Conservation (phyloP, 2,113 vertebrate genomes). For the Athene noctua region DNA sequence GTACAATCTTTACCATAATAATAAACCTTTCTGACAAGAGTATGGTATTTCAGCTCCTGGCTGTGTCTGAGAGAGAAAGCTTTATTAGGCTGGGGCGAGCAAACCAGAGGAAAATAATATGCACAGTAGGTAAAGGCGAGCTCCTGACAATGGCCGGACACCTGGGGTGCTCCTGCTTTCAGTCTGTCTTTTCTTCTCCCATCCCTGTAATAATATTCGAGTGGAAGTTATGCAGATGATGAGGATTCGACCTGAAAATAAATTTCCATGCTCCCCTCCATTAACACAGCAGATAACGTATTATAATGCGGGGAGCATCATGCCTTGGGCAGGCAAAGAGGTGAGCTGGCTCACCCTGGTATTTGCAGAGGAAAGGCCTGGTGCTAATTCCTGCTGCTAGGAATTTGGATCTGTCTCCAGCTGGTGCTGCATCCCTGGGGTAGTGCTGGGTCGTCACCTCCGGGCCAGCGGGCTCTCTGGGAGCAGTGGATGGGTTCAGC, state of each 20-base stretch:
- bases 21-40: slow-evolving; percentile 58
- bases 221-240: slow-evolving; percentile 41
- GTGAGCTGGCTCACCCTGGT: neutral
- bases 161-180: slow-evolving; percentile 22
- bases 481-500: neutral
- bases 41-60: slow-evolving; percentile 29
- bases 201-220: neutral
- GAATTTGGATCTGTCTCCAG: neutral
- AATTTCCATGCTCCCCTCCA: slow-evolving; percentile 13
- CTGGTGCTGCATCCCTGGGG: neutral
- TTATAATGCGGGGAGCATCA: neutral
- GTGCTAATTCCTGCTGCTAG: neutral
- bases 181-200: slow-evolving; percentile 37
- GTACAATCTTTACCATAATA: slow-evolving; percentile 59
- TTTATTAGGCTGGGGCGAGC: neutral
- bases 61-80: neutral
- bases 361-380: neutral
- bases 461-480: rapidly evolving
- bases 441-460: neutral
- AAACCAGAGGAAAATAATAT: slow-evolving; percentile 43
- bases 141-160: slow-evolving; percentile 59
- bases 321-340: neutral
- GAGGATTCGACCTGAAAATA: slow-evolving; percentile 52
- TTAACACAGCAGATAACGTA: neutral
- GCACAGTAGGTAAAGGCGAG: slow-evolving; percentile 63